Evolutionary conservation across 2,888 invertebrate species (phyloP).

Genomic region (Galerucella pusilla): DNA sequence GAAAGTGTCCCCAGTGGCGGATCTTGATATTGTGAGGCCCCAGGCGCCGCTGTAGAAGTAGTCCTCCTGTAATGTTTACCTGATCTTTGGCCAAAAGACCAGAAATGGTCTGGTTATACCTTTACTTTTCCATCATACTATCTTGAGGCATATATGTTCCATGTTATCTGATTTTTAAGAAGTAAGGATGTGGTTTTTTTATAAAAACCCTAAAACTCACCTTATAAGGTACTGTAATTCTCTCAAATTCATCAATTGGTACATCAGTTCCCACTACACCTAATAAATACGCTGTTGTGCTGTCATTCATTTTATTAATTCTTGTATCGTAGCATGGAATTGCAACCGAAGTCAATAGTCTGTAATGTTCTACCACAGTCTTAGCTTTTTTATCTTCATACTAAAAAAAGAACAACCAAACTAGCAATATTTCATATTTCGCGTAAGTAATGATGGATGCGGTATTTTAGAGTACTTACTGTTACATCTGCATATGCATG

Average conservation of each 20-base stretch:
- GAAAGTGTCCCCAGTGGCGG: too few species aligned
- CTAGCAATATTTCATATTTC: too few species aligned
- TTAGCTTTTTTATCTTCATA: constrained; percentile 58
- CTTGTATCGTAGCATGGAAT: constrained; percentile 90
- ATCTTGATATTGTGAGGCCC: too few species aligned
- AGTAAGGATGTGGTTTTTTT: too few species aligned
- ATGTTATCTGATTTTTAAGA: too few species aligned
- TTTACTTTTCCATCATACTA: too few species aligned
- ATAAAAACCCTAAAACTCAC: constrained; percentile 55
- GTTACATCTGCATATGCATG: constrained; percentile 91
- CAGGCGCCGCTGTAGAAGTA: too few species aligned
- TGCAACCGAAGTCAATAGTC: constrained; percentile 90
- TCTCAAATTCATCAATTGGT: constrained; percentile 90
- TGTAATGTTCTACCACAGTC: constrained; percentile 66
- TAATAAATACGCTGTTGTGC: constrained; percentile 79
- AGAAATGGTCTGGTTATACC: too few species aligned
- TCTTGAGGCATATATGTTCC: too few species aligned
- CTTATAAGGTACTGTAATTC: constrained; percentile 90
- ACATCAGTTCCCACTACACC: constrained; percentile 97
- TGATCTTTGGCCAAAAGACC: too few species aligned
- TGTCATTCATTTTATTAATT: constrained; percentile 69
- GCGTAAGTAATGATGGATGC: too few species aligned
- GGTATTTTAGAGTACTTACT: constrained; percentile 66
- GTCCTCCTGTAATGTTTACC: too few species aligned
- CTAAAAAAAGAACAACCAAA: constrained; percentile 46